phyloP scores from a whole-genome alignment of 1,140 invertebrate genomes.

The Trachymyrmex cornetzi region DNA sequence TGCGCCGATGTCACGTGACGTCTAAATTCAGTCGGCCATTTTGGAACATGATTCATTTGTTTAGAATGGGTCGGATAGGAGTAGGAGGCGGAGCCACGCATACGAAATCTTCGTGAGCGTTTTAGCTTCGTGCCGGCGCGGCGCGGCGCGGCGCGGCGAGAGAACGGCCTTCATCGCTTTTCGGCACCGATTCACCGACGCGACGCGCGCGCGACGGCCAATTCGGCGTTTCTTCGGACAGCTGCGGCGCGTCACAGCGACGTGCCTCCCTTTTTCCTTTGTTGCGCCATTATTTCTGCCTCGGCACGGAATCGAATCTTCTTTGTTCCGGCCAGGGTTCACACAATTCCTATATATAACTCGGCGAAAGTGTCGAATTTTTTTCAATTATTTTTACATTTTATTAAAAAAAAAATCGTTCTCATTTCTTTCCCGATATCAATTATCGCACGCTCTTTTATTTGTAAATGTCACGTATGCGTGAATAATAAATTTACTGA shows the following conservation, averaged over 20 bases:
- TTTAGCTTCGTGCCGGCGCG: conserved; percentile 75
- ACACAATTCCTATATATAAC: background rate
- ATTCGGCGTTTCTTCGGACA: conserved; percentile 1
- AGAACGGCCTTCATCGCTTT: background rate
- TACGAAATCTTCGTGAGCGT: conserved; percentile 81
- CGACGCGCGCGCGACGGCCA: background rate
- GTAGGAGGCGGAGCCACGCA: conserved; percentile 84
- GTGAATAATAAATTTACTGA: background rate
- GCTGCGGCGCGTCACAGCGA: conserved; percentile 23
- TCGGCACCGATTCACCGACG: conserved; percentile 9
- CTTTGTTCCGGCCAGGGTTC: background rate
- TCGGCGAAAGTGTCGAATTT: background rate
- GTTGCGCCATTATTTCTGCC: conserved; percentile 32
- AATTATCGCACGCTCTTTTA: background rate
- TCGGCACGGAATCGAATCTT: background rate
- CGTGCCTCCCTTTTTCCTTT: conserved; percentile 4
- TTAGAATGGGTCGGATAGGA: conserved; percentile 85
- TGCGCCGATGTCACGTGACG: conserved; percentile 81
- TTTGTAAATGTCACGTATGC: background rate
- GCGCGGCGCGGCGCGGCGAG: conserved; percentile 8
- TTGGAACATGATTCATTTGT: conserved; percentile 86
- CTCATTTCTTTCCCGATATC: background rate
- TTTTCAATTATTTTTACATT: background rate
- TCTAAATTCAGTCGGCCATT: conserved; percentile 86
- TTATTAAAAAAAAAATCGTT: background rate